These are phyloP conservation scores for Pimpla rufipes DNA, from an alignment of 2,888 invertebrate genomes.

Conservation along the genomic window DNA sequence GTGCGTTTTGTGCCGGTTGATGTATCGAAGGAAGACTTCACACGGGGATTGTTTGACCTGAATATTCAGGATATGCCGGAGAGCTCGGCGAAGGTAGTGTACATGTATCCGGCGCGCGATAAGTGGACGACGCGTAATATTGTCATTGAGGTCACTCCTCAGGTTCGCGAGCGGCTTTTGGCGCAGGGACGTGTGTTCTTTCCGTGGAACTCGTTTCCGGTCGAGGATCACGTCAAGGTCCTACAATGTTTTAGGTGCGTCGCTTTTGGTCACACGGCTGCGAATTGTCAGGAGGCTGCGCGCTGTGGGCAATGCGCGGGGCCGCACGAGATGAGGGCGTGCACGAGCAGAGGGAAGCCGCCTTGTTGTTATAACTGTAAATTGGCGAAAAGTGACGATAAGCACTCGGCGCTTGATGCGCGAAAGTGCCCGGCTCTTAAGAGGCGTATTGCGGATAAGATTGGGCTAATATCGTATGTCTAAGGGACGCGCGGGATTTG, in stretches of 20 bases:
- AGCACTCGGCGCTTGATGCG: not conserved
- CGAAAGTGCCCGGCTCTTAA: not conserved
- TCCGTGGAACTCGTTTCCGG: not conserved
- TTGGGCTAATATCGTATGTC: not conserved
- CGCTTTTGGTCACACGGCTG: slow-evolving; percentile 24
- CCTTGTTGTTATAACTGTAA: slow-evolving; percentile 8
- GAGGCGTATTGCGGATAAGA: not conserved
- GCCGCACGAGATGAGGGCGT: not conserved
- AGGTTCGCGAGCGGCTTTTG: not conserved
- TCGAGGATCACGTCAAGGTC: slow-evolving; percentile 14
- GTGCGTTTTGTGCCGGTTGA: not conserved
- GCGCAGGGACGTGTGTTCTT: not conserved
- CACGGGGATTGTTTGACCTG: not conserved
- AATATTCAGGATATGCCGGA: not conserved
- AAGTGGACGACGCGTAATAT: not conserved
- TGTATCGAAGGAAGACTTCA: not conserved
- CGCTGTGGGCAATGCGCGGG: slow-evolving; percentile 28
- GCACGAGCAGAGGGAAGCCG: not conserved
- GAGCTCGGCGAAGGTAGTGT: not conserved
- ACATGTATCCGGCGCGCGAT: not conserved
- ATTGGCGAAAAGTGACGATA: not conserved
- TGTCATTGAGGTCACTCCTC: not conserved
- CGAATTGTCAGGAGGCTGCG: not conserved
- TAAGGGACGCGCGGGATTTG: not conserved
- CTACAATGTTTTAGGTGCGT: slow-evolving; percentile 30